Conservation (phyloP, 2,113 vertebrate genomes). For the Ginglymostoma cirratum region DNA sequence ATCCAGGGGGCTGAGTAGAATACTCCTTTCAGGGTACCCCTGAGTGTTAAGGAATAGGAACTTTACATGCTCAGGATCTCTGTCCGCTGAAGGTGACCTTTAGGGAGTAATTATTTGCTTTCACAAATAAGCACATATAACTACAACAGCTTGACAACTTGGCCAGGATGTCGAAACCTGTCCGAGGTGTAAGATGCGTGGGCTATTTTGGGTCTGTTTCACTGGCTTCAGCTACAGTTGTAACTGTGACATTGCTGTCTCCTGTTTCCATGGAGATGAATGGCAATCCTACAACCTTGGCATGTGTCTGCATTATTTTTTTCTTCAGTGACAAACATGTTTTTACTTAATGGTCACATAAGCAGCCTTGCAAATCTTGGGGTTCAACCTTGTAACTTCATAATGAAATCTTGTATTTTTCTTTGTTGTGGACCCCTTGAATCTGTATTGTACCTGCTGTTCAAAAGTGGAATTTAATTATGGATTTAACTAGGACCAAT, state of each 20-base stretch:
- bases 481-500: not conserved
- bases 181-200: constrained; percentile 36
- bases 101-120: constrained; percentile 58
- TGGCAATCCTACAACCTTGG: constrained; percentile 28
- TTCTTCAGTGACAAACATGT: not conserved
- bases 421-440: not conserved
- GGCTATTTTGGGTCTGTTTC: constrained; percentile 36
- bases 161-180: constrained; percentile 32
- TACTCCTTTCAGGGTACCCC: not conserved
- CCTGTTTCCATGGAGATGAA: constrained; percentile 32
- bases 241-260: constrained; percentile 37
- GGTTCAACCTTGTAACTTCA: not conserved
- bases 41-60: not conserved
- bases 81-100: constrained; percentile 54
- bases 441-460: not conserved
- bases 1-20: not conserved
- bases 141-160: constrained; percentile 35
- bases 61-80: constrained; percentile 46
- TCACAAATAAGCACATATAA: constrained; percentile 49
- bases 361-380: not conserved
- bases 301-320: not conserved
- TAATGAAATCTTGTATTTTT: not conserved
- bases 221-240: constrained; percentile 32
- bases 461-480: not conserved
- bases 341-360: not conserved